phyloP scores from a whole-genome alignment of 2,113 vertebrate genomes.

The Tetrao urogallus region DNA sequence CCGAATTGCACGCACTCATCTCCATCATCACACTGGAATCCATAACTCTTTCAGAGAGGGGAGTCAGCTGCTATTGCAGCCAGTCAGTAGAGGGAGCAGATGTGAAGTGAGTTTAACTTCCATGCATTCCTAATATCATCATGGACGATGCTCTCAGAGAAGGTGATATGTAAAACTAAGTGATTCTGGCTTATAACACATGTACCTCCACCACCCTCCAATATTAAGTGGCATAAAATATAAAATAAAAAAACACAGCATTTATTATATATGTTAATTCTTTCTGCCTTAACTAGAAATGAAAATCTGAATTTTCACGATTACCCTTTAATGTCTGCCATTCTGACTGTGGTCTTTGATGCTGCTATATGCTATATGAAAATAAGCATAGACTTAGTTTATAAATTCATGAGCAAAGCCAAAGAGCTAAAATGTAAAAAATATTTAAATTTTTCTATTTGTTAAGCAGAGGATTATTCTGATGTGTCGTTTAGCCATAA shows the following conservation, averaged over 20 bases:
- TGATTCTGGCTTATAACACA: neutral
- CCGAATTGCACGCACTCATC: neutral
- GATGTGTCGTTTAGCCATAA: fast-evolving
- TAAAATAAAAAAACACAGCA: neutral
- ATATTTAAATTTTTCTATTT: neutral
- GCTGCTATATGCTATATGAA: neutral
- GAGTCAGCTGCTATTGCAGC: neutral
- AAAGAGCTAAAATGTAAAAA: neutral
- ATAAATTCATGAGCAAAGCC: neutral
- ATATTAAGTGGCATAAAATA: neutral
- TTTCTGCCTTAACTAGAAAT: neutral
- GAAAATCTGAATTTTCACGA: neutral
- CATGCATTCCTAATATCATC: neutral
- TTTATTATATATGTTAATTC: neutral
- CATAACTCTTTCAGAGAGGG: neutral
- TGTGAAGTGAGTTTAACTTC: neutral
- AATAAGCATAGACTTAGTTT: neutral
- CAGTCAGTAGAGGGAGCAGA: neutral
- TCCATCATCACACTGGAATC: neutral
- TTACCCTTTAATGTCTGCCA: neutral
- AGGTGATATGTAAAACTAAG: neutral
- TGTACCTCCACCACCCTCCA: neutral
- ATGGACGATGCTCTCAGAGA: neutral
- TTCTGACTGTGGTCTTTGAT: neutral
- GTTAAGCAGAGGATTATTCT: neutral